Evolutionary conservation across 2,888 invertebrate genomes (phyloP), one percentile per base, ranked within the genome.

Genomic region (Urechis unicinctus): DNA sequence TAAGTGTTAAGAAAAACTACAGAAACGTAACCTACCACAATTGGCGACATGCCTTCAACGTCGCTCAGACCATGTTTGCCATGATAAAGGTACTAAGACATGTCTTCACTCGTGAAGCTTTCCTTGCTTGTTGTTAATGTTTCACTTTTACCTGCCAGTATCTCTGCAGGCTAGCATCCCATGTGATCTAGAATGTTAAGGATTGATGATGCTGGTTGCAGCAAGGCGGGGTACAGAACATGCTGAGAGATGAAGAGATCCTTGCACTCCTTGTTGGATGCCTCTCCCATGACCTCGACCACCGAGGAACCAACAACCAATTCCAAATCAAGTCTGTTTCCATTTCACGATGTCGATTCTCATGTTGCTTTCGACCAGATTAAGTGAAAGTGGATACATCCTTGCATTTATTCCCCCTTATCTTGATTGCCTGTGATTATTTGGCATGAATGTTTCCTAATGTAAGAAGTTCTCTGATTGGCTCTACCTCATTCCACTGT

Each of bases 1-100:
- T 93, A 63, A 92, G 92, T 68, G 93, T 94, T 4, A 93, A 92
- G 83, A 94, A 93, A 79, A 94, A 94, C 77, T 94, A 94, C 80
- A 84, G 94, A 65, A 89, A 92, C 78, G 93, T 94, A 56, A 92
- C 89, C 25, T 94, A 94, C 77, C 94, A 94, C 79, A 94, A 94
- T 78, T 94, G 94, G 94, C 83, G 93, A 71, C 82, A 82, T 68
- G 82, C 82, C 22, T 82, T 82, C 67, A 82, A 82, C 65, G 82
- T 82, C 26, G 78, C 81, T 30, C 82, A 82, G 71, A 79, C 81
- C 53, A 82, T 82, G 82, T 82, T 81, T 66, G 80, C 81, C 50
- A 80, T 82, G 66, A 66, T 82, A 9, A 79, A 78, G 77, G 82
- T 81, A 67, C n/a, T n/a, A n/a, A n/a, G n/a, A n/a, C n/a, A n/a